Conservation (phyloP, 1,140 invertebrate species). For the Eubasilissa regina region DNA sequence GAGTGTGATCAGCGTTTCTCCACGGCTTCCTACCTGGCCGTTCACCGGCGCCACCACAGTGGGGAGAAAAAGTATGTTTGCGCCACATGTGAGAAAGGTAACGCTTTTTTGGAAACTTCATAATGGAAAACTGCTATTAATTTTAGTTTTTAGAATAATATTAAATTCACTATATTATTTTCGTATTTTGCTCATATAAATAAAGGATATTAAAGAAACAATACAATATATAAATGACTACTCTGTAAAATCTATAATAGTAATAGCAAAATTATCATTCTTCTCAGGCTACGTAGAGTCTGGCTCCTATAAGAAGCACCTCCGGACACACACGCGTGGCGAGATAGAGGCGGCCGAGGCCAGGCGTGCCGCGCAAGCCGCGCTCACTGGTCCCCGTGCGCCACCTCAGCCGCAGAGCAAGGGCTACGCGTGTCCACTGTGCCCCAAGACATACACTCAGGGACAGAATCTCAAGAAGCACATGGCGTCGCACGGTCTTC, state of each 20-base stretch:
- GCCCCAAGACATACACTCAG: slow-evolving; percentile 87
- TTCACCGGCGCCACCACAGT: slow-evolving; percentile 56
- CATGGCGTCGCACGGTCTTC: slow-evolving; percentile 68
- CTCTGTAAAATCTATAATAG: too few species aligned
- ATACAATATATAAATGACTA: too few species aligned
- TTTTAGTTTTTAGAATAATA: too few species aligned
- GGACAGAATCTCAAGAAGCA: slow-evolving; percentile 85
- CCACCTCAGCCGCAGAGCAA: slow-evolving; percentile 53
- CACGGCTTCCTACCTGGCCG: slow-evolving; percentile 58
- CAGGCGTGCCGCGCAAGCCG: slow-evolving; percentile 32
- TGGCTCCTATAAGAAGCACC: slow-evolving; percentile 68
- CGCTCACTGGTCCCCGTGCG: background rate
- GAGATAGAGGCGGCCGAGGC: slow-evolving; percentile 59
- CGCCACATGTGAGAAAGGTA: slow-evolving; percentile 57
- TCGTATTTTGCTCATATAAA: too few species aligned
- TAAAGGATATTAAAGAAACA: too few species aligned
- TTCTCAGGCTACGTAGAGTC: slow-evolving; percentile 66
- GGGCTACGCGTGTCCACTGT: slow-evolving; percentile 84
- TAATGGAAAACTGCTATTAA: too few species aligned
- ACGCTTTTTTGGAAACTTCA: background rate
- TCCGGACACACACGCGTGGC: slow-evolving; percentile 66
- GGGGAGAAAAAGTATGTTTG: slow-evolving; percentile 58
- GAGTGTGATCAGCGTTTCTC: slow-evolving; percentile 65
- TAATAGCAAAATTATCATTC: background rate
- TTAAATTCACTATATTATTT: too few species aligned